phyloP scores from a whole-genome alignment of 2,797 vertebrate genomes.

The Hoplostethus atlanticus region DNA sequence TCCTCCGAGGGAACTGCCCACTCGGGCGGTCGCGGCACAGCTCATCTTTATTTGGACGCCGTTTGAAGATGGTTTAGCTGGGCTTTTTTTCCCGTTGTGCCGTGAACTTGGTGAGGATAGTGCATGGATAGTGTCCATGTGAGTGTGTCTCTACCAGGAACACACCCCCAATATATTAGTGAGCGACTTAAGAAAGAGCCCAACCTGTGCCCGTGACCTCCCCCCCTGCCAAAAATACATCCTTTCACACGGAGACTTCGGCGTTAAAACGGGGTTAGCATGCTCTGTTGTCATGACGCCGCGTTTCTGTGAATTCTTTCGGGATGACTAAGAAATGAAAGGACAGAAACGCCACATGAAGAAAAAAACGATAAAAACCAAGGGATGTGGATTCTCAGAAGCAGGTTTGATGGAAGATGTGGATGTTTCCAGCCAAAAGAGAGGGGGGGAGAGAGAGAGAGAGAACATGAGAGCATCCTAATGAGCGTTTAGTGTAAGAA shows the following conservation, averaged over 20 bases:
- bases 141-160: neutral
- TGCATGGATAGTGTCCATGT: slow-evolving; percentile 12
- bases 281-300: slow-evolving; percentile 52
- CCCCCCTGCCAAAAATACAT: slow-evolving; percentile 3
- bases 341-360: slow-evolving; percentile 26
- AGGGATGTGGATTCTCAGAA: slow-evolving; percentile 59
- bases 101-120: slow-evolving; percentile 29
- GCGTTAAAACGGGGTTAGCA: slow-evolving; percentile 56
- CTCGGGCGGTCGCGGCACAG: neutral
- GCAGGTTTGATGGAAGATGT: slow-evolving; percentile 59
- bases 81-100: slow-evolving; percentile 22
- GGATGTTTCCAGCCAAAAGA: slow-evolving; percentile 53
- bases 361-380: slow-evolving; percentile 43
- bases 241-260: slow-evolving; percentile 17
- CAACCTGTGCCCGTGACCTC: slow-evolving; percentile 8
- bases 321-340: slow-evolving; percentile 50
- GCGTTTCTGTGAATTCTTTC: slow-evolving; percentile 51
- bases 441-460: slow-evolving; percentile 12
- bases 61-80: slow-evolving; percentile 52
- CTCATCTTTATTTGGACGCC: slow-evolving; percentile 39
- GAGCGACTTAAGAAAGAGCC: slow-evolving; percentile 12
- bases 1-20: slow-evolving; percentile 36
- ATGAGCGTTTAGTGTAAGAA: slow-evolving; percentile 77
- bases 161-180: slow-evolving; percentile 15
- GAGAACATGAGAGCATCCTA: slow-evolving; percentile 70